Evolutionary conservation across 2,888 invertebrate genomes (phyloP).

Genomic region (Incurvaria masculella): DNA sequence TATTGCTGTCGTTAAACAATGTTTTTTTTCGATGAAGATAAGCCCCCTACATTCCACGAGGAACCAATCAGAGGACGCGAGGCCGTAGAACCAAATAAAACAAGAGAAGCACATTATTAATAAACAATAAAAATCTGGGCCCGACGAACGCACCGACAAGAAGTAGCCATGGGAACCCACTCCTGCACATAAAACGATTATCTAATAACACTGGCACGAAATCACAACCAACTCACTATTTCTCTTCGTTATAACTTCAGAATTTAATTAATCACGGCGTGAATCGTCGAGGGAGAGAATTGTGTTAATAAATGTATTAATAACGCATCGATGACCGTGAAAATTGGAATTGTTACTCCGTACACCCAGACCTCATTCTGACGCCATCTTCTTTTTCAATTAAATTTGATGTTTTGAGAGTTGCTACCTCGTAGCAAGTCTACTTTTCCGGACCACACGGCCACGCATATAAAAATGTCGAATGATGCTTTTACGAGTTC

Average conservation of each 20-base stretch:
- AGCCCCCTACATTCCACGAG: too few species aligned
- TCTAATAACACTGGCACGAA: conserved; percentile 39
- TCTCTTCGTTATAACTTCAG: conserved; percentile 28
- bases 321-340: background rate
- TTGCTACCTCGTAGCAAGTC: background rate
- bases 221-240: conserved; percentile 29
- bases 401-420: conserved; percentile 1
- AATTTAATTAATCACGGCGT: conserved; percentile 44
- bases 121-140: conserved; percentile 40
- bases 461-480: background rate
- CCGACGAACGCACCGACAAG: conserved; percentile 27
- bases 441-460: too few species aligned
- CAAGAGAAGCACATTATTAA: too few species aligned
- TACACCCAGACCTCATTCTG: conserved; percentile 11
- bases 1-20: too few species aligned
- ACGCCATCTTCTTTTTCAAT: conserved; percentile 9
- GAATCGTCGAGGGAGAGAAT: conserved; percentile 27
- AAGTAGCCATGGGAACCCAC: conserved; percentile 40
- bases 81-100: conserved; percentile 10
- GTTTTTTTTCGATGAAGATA: too few species aligned
- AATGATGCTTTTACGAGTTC: conserved; percentile 45
- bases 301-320: background rate
- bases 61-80: background rate
- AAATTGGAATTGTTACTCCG: conserved; percentile 6
- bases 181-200: conserved; percentile 48